phyloP scores from a whole-genome alignment of 2,797 vertebrate genomes.

The Cynopterus sphinx region DNA sequence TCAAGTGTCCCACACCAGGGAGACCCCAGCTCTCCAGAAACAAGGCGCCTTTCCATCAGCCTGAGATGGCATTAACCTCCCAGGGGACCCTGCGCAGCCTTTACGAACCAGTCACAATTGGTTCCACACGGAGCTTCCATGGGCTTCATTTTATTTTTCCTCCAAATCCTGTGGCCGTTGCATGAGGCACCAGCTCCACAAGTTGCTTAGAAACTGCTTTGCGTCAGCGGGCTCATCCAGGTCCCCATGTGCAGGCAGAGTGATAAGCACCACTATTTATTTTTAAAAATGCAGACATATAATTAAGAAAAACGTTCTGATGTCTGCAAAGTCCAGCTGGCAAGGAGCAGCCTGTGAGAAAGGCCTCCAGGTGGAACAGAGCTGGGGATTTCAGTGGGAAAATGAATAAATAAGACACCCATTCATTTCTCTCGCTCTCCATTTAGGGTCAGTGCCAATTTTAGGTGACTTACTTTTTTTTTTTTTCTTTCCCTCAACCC shows the following conservation, averaged over 20 bases:
- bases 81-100: slow-evolving; percentile 44
- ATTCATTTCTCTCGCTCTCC: background rate
- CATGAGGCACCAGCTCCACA: slow-evolving; percentile 60
- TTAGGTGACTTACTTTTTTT: background rate
- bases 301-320: slow-evolving; percentile 73
- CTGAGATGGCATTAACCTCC: slow-evolving; percentile 68
- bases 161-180: slow-evolving; percentile 54
- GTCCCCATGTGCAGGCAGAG: slow-evolving; percentile 75
- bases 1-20: background rate
- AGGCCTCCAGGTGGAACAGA: background rate
- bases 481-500: rapidly evolving
- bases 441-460: background rate
- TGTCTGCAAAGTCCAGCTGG: slow-evolving; percentile 55
- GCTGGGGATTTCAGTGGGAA: slow-evolving; percentile 1
- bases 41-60: slow-evolving; percentile 26
- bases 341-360: background rate
- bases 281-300: slow-evolving; percentile 70
- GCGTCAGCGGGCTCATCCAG: slow-evolving; percentile 69
- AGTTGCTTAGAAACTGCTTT: slow-evolving; percentile 82
- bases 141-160: slow-evolving; percentile 74
- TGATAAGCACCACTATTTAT: slow-evolving; percentile 79
- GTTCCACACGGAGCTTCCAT: slow-evolving; percentile 52
- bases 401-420: background rate
- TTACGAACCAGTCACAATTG: slow-evolving; percentile 39
- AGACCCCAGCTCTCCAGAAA: background rate